Evolutionary conservation across 1,140 invertebrate genomes (phyloP).

Genomic region (Saccostrea echinata): DNA sequence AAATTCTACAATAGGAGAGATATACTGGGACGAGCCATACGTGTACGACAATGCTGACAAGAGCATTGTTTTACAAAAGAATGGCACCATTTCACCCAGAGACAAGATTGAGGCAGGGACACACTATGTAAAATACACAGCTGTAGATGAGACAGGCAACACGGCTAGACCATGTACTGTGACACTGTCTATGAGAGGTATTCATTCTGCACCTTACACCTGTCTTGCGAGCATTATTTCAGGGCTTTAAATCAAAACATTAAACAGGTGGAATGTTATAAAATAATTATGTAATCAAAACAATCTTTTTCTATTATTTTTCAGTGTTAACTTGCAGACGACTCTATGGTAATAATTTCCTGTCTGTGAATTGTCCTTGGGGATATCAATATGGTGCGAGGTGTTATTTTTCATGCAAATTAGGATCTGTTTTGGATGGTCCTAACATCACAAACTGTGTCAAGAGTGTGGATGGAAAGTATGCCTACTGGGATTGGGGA

Average conservation of each 20-base stretch:
- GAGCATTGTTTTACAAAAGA: too few relatives aligned
- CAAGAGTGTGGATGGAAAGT: neutral
- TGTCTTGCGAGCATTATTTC: neutral
- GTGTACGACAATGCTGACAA: too few relatives aligned
- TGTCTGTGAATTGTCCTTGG: conserved; percentile 12
- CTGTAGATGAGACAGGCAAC: too few relatives aligned
- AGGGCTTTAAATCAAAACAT: neutral
- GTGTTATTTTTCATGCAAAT: conserved; percentile 43
- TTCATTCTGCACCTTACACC: neutral
- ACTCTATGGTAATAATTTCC: neutral
- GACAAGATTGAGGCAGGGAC: too few relatives aligned
- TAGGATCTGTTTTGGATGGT: conserved; percentile 9
- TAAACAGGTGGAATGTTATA: neutral
- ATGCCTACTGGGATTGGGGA: conserved; percentile 41
- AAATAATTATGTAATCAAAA: neutral
- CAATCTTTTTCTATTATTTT: neutral
- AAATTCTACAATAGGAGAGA: too few relatives aligned
- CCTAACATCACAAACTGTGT: neutral
- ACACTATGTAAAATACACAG: too few relatives aligned
- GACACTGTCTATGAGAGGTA: neutral
- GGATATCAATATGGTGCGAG: conserved; percentile 36
- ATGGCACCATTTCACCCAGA: too few relatives aligned
- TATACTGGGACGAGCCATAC: too few relatives aligned
- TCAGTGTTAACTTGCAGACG: conserved; percentile 38
- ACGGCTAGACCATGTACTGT: neutral